These are phyloP conservation scores for Ispidina picta DNA, from an alignment of 2,797 vertebrate species.

Conservation along the genomic window DNA sequence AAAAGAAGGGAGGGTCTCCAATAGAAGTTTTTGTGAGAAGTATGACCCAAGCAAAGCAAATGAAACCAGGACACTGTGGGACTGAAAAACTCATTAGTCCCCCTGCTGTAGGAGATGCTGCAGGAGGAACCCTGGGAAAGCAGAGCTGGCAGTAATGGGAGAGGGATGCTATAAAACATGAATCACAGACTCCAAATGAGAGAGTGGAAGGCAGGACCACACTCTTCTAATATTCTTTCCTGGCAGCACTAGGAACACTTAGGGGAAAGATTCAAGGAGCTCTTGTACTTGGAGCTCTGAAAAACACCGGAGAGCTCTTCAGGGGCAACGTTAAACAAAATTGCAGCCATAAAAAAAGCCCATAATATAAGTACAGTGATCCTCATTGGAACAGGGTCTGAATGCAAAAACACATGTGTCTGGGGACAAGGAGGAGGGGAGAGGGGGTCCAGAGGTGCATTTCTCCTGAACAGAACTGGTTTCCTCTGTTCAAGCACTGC, in stretches of 20 bases:
- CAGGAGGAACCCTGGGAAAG: background rate
- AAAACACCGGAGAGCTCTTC: conserved; percentile 7
- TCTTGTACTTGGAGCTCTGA: conserved; percentile 8
- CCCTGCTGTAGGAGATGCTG: background rate
- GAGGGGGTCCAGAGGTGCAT: background rate
- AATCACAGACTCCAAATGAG: conserved; percentile 47
- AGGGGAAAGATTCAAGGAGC: conserved; percentile 32
- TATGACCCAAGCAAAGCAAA: background rate
- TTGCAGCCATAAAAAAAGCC: background rate
- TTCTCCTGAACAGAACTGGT: background rate
- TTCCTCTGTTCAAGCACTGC: background rate
- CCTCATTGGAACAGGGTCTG: background rate
- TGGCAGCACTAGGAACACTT: background rate
- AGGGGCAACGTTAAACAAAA: background rate
- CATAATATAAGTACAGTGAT: background rate
- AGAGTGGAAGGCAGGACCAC: conserved; percentile 23
- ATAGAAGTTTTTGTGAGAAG: background rate
- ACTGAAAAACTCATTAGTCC: background rate
- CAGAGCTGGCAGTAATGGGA: conserved; percentile 14
- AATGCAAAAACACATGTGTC: background rate
- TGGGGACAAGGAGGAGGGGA: background rate
- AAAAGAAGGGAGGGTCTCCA: background rate
- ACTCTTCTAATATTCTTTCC: conserved; percentile 17
- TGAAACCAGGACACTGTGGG: background rate
- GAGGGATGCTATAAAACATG: conserved; percentile 23